Evolutionary conservation across 1,140 invertebrate genomes (phyloP), one percentile per base, ranked within the genome.

Genomic region (Penaeus chinensis): DNA sequence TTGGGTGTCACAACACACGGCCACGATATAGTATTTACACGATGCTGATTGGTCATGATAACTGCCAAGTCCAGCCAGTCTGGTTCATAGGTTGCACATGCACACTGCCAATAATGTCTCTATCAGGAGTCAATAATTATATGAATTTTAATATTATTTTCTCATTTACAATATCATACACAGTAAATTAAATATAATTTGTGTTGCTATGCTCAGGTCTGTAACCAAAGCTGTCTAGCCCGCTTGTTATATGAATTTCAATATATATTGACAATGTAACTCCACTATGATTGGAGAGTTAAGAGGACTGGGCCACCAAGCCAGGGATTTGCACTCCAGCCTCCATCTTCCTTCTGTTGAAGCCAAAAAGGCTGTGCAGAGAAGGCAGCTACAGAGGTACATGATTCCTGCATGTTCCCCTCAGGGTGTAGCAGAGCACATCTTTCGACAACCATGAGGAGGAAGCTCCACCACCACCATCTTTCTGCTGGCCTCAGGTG

Each of bases 101-200:
- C 71, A 76, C 81, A 87, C 71, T 74, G 66, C 62, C 80, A 74
- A 81, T 76, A 54, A 87, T 60, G 61, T 76, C 32, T 62, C 32
- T 87, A 82, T 79, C 77, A 85, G 69, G 20, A 87, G 86, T 87
- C 71, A 82, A 87, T 87, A 78, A 87, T 87, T 65, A 82, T 76
- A 86, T 71, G 71, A 83, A 62, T 62, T 83, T 82, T 82, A 77
- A 87, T 63, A 82, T 81, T 42, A 74, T 87, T 81, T 82, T 82
- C 82, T 83, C 86, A 87, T 87, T 82, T 87, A 87, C 86, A 87
- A 86, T 87, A 87, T 87, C 60, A 87, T 87, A 87, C 86, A 87
- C 60, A 87, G 54, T 62, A 80, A 86, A 86, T 66, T 19, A 86
- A 86, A 82, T 78, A 82, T 82, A 80, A 82, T 83, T 82, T 87